phyloP scores from a whole-genome alignment of 1,140 invertebrate species.

The Nixonia krombeini region DNA sequence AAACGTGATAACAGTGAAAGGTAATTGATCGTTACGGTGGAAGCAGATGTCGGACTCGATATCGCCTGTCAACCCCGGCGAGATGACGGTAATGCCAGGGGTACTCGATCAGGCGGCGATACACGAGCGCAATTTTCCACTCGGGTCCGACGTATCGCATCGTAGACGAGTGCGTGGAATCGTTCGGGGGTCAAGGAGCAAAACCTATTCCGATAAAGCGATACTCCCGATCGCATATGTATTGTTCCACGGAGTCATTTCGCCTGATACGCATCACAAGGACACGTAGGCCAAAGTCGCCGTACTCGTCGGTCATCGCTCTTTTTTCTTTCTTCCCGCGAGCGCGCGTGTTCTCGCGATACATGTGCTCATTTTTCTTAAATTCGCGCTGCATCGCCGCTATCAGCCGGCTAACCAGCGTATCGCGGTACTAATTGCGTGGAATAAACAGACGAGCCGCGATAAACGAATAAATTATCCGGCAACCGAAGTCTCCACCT shows the following conservation, averaged over 20 bases:
- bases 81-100: too few relatives aligned
- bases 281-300: slow-evolving; percentile 43
- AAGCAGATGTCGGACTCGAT: too few relatives aligned
- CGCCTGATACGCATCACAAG: slow-evolving; percentile 39
- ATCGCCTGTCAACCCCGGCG: too few relatives aligned
- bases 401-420: slow-evolving; percentile 22
- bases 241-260: slow-evolving; percentile 43
- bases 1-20: too few relatives aligned
- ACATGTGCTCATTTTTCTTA: slow-evolving; percentile 37
- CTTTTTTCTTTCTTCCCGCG: slow-evolving; percentile 15
- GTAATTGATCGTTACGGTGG: too few relatives aligned
- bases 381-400: slow-evolving; percentile 6
- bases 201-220: slow-evolving; percentile 45
- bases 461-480: too few relatives aligned
- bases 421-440: slow-evolving; percentile 33
- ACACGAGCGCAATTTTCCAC: too few relatives aligned
- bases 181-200: slow-evolving; percentile 56
- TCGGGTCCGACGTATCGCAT: too few relatives aligned
- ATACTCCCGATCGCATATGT: slow-evolving; percentile 39
- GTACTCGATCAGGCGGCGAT: too few relatives aligned
- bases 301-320: slow-evolving; percentile 22
- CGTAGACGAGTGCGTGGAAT: slow-evolving; percentile 63
- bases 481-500: too few relatives aligned
- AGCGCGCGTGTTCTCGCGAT: slow-evolving; percentile 16
- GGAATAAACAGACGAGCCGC: slow-evolving; percentile 35